Base-by-base conservation (phyloP, 2,797 vertebrate genomes). In the Spea hammondii region DNA sequence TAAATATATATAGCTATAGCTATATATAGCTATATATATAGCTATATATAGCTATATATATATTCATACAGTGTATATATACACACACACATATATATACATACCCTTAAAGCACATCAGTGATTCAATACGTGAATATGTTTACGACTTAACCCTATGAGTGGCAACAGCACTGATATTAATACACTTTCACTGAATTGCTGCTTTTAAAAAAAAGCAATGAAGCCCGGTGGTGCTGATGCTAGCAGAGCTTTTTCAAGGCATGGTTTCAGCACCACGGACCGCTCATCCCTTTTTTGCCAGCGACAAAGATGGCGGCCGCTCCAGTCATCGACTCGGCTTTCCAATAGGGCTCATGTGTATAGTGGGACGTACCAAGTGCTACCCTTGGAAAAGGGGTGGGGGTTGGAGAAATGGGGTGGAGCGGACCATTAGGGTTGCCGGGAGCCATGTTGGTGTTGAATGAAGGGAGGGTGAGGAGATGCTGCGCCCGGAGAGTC, bases 361-460 rank as follows among this genome's bases (percentile, higher is more conserved):
- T 88, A 32, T 32, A 4, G 53, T 55, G 89, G 92, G 88, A 85
- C 83, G 87, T 91, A 93, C 92, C 93, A 94, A 91, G 86, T 86
- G 84, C 75, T 83, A 77, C 83, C 66, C 76, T 59, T 76, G 70
- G 54, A 76, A 80, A 77, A 83, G 80, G 69, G 76, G 86, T 88
- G 86, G 79, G 59, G 14, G 77, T 82, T 65, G 84, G 71, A 90
- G 89, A 32, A 32, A 86, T 74, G 84, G 88, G 86, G 88, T 91
- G 92, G 90, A 93, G 89, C 88, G 88, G 91, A 92, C 90, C 91
- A 92, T 89, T 88, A 86, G 90, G 88, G 91, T 86, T 86, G 86
- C 90, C 87, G 90, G 93, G 90, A 98, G 96, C 95, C 96, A 97
- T 97, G 95, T 96, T 96, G 95, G 94, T 95, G 94, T 91, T 92